These are phyloP conservation scores for Asbolus verrucosus DNA, from an alignment of 1,140 invertebrate genomes.

Conservation along the genomic window DNA sequence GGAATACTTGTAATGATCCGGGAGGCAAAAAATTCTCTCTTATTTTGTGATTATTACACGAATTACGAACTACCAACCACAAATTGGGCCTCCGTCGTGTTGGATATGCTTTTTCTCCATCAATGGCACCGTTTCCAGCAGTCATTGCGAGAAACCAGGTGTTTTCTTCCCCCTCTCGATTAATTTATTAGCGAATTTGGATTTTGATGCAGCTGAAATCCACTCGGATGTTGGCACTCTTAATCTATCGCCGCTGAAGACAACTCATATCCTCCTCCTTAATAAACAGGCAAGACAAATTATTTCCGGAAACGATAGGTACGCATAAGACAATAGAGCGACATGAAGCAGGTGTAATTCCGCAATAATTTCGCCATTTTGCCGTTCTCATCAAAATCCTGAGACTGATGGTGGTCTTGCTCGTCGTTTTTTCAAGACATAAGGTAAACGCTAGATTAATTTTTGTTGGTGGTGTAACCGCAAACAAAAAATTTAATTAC, in stretches of 20 bases:
- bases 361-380: conserved; percentile 10
- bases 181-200: no score
- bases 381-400: neutral
- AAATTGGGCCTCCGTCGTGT: no score
- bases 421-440: conserved; percentile 4
- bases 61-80: no score
- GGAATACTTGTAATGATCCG: no score
- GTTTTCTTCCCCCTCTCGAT: no score
- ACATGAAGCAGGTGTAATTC: conserved; percentile 2
- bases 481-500: conserved; percentile 36
- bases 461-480: conserved; percentile 11
- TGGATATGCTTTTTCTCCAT: no score
- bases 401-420: neutral
- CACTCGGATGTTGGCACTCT: no score
- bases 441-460: conserved; percentile 19
- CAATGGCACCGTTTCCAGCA: no score
- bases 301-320: conserved; percentile 6
- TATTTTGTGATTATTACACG: no score
- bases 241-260: neutral
- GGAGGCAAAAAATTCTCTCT: no score
- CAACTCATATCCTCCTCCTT: conserved; percentile 20
- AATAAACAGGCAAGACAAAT: conserved; percentile 32
- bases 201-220: no score
- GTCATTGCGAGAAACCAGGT: no score
- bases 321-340: conserved; percentile 21